A percentile compares a stretch with the other conserved stretches of the same genome.
phyloP scores from a whole-genome alignment of 2,888 invertebrate genomes.

The Mesochorus sp. region DNA sequence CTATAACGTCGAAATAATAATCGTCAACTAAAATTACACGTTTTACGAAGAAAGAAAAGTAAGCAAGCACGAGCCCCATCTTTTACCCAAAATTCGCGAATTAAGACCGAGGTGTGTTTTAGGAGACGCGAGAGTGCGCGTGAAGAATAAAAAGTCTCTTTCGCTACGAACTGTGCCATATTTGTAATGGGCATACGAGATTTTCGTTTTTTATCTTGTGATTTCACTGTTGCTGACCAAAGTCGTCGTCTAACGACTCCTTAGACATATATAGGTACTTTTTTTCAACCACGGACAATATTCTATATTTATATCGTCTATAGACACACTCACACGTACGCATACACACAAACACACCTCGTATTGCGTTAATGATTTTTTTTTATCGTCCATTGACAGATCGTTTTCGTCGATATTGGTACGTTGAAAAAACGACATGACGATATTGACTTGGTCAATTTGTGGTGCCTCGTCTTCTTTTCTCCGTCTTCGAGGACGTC shows the following conservation, averaged over 20 bases:
- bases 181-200: constrained; percentile 5
- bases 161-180: constrained; percentile 39
- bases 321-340: background rate
- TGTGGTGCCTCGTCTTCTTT: constrained; percentile 51
- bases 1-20: background rate
- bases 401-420: too few relatives aligned
- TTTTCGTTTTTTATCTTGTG: background rate
- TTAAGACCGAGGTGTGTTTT: background rate
- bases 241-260: background rate
- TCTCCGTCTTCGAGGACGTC: constrained; percentile 52
- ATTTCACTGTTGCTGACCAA: background rate
- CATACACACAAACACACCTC: background rate
- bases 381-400: constrained; percentile 24
- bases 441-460: constrained; percentile 65
- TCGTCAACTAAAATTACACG: background rate
- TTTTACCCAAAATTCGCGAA: constrained; percentile 2
- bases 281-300: too few relatives aligned
- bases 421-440: constrained; percentile 66
- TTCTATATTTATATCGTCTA: too few relatives aligned
- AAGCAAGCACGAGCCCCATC: background rate
- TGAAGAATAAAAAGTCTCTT: constrained; percentile 2
- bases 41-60: background rate
- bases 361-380: constrained; percentile 17
- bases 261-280: background rate
- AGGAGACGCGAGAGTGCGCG: constrained; percentile 9